Conservation (phyloP, 2,888 invertebrate genomes). For the Euspilapteryx auroguttella region DNA sequence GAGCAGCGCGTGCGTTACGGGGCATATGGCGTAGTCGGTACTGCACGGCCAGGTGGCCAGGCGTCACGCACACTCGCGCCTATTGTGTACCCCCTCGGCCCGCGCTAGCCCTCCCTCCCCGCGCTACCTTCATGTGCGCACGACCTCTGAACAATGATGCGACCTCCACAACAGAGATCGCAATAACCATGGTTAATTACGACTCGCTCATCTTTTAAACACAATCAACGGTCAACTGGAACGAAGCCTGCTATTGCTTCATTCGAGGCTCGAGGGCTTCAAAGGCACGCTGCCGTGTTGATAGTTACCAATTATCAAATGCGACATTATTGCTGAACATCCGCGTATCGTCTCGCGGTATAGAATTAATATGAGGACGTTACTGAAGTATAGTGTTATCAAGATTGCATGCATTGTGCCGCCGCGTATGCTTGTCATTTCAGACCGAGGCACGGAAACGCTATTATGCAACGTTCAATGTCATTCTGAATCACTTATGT, state of each 20-base stretch:
- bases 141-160: slow-evolving; percentile 30
- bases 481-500: too few relatives aligned
- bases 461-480: slow-evolving; percentile 23
- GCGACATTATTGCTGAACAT: too few relatives aligned
- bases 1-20: slow-evolving; percentile 8
- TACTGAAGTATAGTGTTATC: slow-evolving; percentile 18
- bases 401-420: slow-evolving; percentile 1
- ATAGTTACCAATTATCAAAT: too few relatives aligned
- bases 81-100: slow-evolving; percentile 25
- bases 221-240: too few relatives aligned
- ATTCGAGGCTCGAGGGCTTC: too few relatives aligned
- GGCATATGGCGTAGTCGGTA: slow-evolving; percentile 56
- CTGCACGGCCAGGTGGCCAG: slow-evolving; percentile 43
- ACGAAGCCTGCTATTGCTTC: too few relatives aligned
- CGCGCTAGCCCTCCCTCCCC: slow-evolving; percentile 12
- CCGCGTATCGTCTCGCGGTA: too few relatives aligned
- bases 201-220: too few relatives aligned
- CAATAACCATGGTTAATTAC: too few relatives aligned
- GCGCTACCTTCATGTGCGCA: slow-evolving; percentile 14
- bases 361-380: too few relatives aligned
- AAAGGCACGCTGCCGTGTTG: too few relatives aligned
- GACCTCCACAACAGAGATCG: slow-evolving; percentile 20
- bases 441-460: slow-evolving; percentile 19
- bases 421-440: slow-evolving; percentile 9
- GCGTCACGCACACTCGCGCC: slow-evolving; percentile 57